Base-by-base conservation (phyloP, 2,888 invertebrate genomes). In the Leptinotarsa juncta region DNA sequence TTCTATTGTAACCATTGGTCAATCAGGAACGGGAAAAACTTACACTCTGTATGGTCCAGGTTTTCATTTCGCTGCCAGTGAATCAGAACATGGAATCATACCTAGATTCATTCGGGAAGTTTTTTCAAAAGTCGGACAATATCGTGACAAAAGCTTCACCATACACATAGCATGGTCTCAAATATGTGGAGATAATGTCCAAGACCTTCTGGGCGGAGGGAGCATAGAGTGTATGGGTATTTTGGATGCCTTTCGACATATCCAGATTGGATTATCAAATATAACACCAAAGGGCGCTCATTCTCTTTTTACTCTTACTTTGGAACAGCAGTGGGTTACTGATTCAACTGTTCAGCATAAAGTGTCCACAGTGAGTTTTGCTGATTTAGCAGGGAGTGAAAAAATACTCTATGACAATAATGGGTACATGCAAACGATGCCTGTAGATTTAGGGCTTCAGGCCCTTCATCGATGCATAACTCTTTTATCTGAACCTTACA, bases 151-250 rank as follows among this genome's bases (percentile, higher is more conserved):
- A 79, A 93, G 90, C 74, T 93, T 90, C 83, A 90, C 91, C 65
- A 87, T 94, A 4, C 93, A 92, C 82, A 90, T 94, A 77, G 93
- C 93, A 62, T 94, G 94, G 91, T 92, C 94, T 82, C 93, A 94
- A 87, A 92, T 94, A 67, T 91, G 91, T 65, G 92, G 92, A 69
- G 93, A 93, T 79, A 92, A 91, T 80, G 90, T 92, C 78, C 87
- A 88, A 78, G 89, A 89, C 81, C 91, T 91, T 60, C 89, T 90
- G 82, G 93, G 91, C 67, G 84, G 84, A 26, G 84, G 85, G 72
- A 89, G 91, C 89, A 88, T 92, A 78, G 88, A 93, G 88, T 91
- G 92, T 79, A 85, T 85, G 67, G 90, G 88, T 74, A 88, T 94
- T n/a, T 90, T 91, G 70, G 93, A 94, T 83, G 93, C 93, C 48